A percentile compares a stretch with the other conserved stretches of the same genome.
These are phyloP conservation scores for Aurelia sp. DNA, from an alignment of 30 jellyfish, hydroid and myxozoan genomes.

Conservation along the genomic window DNA sequence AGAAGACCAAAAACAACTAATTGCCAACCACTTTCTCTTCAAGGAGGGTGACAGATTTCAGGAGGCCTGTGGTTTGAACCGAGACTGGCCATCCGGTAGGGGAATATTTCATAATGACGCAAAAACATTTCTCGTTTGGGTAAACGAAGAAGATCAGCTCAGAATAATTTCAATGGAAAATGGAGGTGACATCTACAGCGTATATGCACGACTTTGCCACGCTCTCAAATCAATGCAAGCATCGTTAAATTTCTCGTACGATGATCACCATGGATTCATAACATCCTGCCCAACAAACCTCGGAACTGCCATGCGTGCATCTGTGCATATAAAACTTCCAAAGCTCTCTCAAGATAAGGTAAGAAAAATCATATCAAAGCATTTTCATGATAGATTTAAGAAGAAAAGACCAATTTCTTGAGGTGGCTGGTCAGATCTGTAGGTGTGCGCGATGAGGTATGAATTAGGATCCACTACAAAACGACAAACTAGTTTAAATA, in stretches of 20 bases:
- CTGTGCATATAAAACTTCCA: constrained; percentile 78
- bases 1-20: constrained; percentile 71
- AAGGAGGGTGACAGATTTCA: constrained; percentile 81
- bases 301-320: constrained; percentile 91
- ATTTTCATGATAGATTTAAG: too few relatives aligned
- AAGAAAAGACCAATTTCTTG: too few relatives aligned
- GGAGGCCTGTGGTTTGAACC: constrained; percentile 74
- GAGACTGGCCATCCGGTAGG: constrained; percentile 92
- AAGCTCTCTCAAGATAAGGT: constrained; percentile 23
- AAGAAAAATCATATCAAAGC: too few relatives aligned
- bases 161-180: constrained; percentile 85
- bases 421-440: too few relatives aligned
- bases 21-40: constrained; percentile 76
- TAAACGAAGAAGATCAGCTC: constrained; percentile 86
- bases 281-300: constrained; percentile 84
- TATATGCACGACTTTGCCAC: constrained; percentile 69
- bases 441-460: too few relatives aligned
- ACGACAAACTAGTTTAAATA: too few relatives aligned
- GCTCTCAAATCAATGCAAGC: constrained; percentile 60
- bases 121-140: constrained; percentile 80
- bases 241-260: constrained; percentile 73
- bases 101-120: constrained; percentile 84
- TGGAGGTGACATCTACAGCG: constrained; percentile 81
- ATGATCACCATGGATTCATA: constrained; percentile 79
- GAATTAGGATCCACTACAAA: too few relatives aligned